Evolutionary conservation across 2,113 vertebrate species (phyloP).

Genomic region (Callospermophilus lateralis): DNA sequence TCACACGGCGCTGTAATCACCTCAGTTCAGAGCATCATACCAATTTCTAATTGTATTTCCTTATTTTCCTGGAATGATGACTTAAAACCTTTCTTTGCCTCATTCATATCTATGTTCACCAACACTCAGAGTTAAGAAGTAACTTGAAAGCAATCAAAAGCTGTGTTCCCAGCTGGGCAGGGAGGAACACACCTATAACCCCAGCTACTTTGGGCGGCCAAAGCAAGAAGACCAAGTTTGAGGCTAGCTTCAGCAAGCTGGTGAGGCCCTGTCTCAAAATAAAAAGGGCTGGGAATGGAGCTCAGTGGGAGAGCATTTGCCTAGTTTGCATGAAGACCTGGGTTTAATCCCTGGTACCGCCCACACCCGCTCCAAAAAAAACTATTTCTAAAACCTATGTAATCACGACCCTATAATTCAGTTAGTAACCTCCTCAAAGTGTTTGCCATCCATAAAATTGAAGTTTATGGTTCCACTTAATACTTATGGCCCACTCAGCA

Average conservation of each 20-base stretch:
- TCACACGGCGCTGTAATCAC: neutral
- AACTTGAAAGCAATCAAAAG: slow-evolving; percentile 11
- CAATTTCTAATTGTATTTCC: neutral
- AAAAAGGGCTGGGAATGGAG: neutral
- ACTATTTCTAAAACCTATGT: neutral
- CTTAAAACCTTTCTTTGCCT: neutral
- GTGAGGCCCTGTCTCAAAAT: neutral
- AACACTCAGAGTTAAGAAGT: slow-evolving; percentile 3
- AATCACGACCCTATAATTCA: neutral
- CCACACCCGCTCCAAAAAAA: too few relatives aligned
- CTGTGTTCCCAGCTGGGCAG: neutral
- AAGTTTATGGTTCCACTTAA: slow-evolving; percentile 23
- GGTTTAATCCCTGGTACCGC: neutral
- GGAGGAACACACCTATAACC: neutral
- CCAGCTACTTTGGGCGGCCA: neutral
- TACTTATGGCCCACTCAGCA: neutral
- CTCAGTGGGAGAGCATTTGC: neutral
- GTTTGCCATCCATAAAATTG: neutral
- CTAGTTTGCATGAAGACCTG: neutral
- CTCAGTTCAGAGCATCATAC: neutral
- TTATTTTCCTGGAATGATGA: neutral
- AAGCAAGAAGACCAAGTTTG: neutral
- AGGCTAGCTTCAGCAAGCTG: neutral
- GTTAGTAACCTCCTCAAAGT: neutral
- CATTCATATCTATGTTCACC: neutral